Evolutionary conservation across 1,140 invertebrate species (phyloP).

Genomic region (Drosophila saltans): DNA sequence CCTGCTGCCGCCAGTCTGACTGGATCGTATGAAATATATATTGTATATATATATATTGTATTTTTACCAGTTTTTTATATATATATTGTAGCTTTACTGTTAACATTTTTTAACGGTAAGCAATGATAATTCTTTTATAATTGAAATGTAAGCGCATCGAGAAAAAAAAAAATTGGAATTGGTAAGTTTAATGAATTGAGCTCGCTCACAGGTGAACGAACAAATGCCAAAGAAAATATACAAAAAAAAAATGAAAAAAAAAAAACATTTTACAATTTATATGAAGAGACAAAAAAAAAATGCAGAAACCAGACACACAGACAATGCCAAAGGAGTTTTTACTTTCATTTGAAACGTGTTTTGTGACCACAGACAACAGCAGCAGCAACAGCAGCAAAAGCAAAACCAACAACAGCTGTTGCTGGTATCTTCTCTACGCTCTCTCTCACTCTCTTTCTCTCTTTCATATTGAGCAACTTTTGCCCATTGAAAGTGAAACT

Average conservation of each 20-base stretch:
- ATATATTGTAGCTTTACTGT: slow-evolving; percentile 24
- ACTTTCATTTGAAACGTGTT: slow-evolving; percentile 81
- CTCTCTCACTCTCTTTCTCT: background rate
- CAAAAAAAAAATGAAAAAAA: slow-evolving; percentile 17
- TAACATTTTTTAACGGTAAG: slow-evolving; percentile 58
- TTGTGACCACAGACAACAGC: slow-evolving; percentile 51
- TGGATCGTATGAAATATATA: slow-evolving; percentile 20
- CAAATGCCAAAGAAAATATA: slow-evolving; percentile 33
- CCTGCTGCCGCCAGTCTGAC: slow-evolving; percentile 21
- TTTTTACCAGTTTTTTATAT: slow-evolving; percentile 31
- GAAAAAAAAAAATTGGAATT: slow-evolving; percentile 6
- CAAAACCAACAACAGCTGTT: slow-evolving; percentile 38
- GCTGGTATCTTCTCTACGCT: slow-evolving; percentile 33
- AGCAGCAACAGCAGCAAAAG: slow-evolving; percentile 21
- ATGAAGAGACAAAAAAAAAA: slow-evolving; percentile 10
- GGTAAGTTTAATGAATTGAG: slow-evolving; percentile 31
- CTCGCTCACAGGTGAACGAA: slow-evolving; percentile 68
- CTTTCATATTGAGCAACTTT: slow-evolving; percentile 64
- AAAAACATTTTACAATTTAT: slow-evolving; percentile 5
- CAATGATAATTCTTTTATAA: slow-evolving; percentile 70
- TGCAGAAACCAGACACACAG: slow-evolving; percentile 27
- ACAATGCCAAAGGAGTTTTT: slow-evolving; percentile 78
- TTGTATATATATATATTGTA: slow-evolving; percentile 24
- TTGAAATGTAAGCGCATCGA: slow-evolving; percentile 48
- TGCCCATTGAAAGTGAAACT: slow-evolving; percentile 75